phyloP scores from a whole-genome alignment of 2,797 vertebrate species.

The Sebastes miniatus region DNA sequence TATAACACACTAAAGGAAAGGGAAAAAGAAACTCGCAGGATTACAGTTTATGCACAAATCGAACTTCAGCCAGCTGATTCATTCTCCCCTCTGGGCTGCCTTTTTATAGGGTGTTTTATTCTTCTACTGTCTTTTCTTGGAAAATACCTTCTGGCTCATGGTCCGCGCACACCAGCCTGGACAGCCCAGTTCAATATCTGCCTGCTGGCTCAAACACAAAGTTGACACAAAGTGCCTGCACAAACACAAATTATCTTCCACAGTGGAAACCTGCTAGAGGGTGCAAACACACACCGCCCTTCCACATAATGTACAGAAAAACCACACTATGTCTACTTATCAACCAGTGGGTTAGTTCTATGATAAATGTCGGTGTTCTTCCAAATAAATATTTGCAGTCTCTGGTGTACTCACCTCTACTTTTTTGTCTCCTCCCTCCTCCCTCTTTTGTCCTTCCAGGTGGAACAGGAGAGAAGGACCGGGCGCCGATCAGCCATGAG shows the following conservation, averaged over 20 bases:
- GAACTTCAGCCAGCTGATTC: no score
- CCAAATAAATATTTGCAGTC: background rate
- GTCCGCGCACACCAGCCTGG: background rate
- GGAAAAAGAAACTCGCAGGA: no score
- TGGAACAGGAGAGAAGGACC: slow-evolving; percentile 86
- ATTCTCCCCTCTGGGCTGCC: no score
- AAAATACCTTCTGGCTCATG: background rate
- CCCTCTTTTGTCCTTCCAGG: slow-evolving; percentile 70
- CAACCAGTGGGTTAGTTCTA: background rate
- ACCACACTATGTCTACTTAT: background rate
- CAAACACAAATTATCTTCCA: background rate
- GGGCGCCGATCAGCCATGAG: slow-evolving; percentile 89
- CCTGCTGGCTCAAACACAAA: no score
- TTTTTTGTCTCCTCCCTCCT: background rate
- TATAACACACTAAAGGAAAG: no score
- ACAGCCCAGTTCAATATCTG: background rate
- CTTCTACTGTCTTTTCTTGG: background rate
- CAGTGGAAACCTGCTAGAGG: no score
- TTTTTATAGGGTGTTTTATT: background rate
- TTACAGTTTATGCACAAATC: no score
- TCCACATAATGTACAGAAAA: background rate
- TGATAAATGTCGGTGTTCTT: background rate
- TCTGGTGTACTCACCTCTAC: background rate
- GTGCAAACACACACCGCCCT: no score
- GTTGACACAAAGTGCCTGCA: background rate